phyloP scores from a whole-genome alignment of 2,797 vertebrate species.

The Pempheris klunzingeri region DNA sequence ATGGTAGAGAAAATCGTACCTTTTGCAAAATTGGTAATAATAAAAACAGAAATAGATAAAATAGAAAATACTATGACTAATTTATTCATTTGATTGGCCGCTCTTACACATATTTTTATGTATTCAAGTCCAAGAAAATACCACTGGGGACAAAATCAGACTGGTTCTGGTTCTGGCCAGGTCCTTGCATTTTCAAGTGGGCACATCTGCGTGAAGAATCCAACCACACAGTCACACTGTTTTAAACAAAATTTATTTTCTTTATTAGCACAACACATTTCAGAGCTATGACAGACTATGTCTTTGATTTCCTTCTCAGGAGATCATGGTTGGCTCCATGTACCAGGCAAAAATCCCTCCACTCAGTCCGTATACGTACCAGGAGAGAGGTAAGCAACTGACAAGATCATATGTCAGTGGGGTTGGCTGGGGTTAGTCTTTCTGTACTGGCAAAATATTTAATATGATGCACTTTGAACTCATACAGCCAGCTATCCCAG shows the following conservation, averaged over 20 bases:
- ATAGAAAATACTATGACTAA: no score
- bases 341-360: conserved; percentile 93
- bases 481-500: no score
- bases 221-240: not conserved
- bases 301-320: conserved; percentile 80
- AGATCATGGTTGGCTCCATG: conserved; percentile 96
- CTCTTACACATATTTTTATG: not conserved
- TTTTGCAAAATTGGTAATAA: not conserved
- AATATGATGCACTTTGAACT: no score
- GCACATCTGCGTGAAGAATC: not conserved
- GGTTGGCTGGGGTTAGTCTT: no score
- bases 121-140: not conserved
- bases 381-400: conserved; percentile 87
- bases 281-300: not conserved
- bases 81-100: not conserved
- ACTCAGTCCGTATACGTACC: conserved; percentile 80
- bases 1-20: not conserved
- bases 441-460: no score
- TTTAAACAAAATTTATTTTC: not conserved
- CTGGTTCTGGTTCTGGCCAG: not conserved
- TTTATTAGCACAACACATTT: not conserved
- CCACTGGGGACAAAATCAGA: not conserved
- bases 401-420: not conserved
- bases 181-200: not conserved
- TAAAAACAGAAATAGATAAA: no score